Percentiles rank a stretch among this genome's conserved stretches.
Evolutionary conservation across 1,140 invertebrate species (phyloP).

Genomic region (Hydropsyche tenuis): DNA sequence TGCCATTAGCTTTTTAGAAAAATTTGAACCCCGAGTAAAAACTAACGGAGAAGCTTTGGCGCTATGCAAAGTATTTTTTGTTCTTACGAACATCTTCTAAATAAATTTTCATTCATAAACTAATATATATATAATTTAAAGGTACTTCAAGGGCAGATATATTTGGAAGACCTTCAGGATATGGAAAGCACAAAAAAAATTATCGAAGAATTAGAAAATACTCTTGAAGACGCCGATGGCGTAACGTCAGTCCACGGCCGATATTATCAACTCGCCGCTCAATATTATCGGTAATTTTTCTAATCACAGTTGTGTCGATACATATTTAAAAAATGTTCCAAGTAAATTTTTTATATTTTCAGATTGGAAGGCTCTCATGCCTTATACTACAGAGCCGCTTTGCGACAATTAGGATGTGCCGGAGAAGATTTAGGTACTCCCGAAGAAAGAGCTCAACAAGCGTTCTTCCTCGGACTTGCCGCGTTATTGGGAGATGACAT

Average conservation of each 20-base stretch:
- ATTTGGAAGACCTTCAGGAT: conserved; percentile 82
- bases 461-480: conserved; percentile 91
- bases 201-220: conserved; percentile 87
- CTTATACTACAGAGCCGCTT: conserved; percentile 92
- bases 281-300: conserved; percentile 74
- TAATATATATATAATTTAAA: conserved; percentile 54
- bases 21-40: conserved; percentile 88
- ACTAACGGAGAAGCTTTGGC: conserved; percentile 84
- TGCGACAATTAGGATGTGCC: conserved; percentile 94
- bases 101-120: neutral
- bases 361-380: conserved; percentile 86
- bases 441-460: conserved; percentile 80
- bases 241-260: conserved; percentile 92
- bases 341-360: conserved; percentile 44
- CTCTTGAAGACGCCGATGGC: conserved; percentile 88
- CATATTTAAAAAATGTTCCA: too few species aligned
- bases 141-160: conserved; percentile 84
- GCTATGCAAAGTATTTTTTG: conserved; percentile 74
- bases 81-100: neutral
- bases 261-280: conserved; percentile 93
- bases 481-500: conserved; percentile 94
- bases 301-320: neutral
- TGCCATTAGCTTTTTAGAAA: conserved; percentile 84
- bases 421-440: conserved; percentile 72
- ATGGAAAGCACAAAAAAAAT: conserved; percentile 84